Base-by-base conservation (phyloP, 2,113 vertebrate species). In the Oncorhynchus keta region DNA sequence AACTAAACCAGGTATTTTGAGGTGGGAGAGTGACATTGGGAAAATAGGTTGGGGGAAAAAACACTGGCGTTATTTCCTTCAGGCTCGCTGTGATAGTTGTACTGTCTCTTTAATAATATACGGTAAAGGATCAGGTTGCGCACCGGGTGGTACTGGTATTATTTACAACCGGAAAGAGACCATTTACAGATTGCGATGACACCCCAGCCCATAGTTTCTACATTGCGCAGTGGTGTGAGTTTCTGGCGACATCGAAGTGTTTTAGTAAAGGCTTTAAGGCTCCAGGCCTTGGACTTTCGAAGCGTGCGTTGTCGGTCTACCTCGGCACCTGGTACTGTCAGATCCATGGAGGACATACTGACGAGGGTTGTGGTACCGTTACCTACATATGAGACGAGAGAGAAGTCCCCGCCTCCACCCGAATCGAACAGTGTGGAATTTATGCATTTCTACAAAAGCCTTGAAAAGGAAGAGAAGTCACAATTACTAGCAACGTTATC, bases 341-440 rank as follows among this genome's bases (percentile, higher is more conserved):
- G 22, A 13, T 69, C 87, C 68, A 96, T 97, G 95, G 96, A 96
- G 61, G 96, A 95, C 73, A 81, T 97, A 20, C 92, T 98, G 75
- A 84, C 86, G 5, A 93, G 94, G 76, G 91, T 95, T 0, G 96
- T 98, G 9, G 93, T 93, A 5, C 94, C 93, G 26, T 82, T 94
- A 84, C 95, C 96, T 22, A 93, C 92, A 1, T 98, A 97, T 80
- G 97, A 98, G 85, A 96, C 95, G 24, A 93, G 94, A 74, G 96
- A 97, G 71, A 97, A 98, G 55, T 92, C 90, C 18, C 94, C 95
- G 0, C 94, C 94, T 16, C 94, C 95, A 2, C 92, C 92, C 0
- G 97, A 98, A 73, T 86, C 88, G 0, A 94, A 92, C 90, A 94
- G 95, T 80, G 72, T 93, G 24, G 96, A 98, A 85, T 98, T 99